Percentiles rank a stretch among this genome's conserved stretches.
These are phyloP conservation scores for Gymnocephalus cernua DNA, from an alignment of 2,113 vertebrate species.

Conservation along the genomic window DNA sequence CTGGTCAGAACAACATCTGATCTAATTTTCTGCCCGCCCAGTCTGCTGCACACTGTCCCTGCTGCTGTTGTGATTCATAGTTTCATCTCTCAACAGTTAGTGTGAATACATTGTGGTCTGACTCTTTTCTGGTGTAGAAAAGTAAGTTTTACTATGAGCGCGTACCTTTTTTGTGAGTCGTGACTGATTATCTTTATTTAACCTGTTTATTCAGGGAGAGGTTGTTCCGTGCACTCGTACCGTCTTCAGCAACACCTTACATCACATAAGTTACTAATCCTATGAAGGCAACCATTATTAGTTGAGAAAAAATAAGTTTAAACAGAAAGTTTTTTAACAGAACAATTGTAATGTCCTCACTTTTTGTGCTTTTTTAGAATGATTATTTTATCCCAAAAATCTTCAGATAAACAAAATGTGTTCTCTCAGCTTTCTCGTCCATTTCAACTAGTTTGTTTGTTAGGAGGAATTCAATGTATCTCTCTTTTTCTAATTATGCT, in stretches of 20 bases:
- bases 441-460: not conserved
- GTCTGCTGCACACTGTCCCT: slow-evolving; percentile 9
- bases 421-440: not conserved
- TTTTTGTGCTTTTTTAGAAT: not conserved
- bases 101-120: slow-evolving; percentile 19
- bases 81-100: slow-evolving; percentile 19
- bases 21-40: slow-evolving; percentile 3
- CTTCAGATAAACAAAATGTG: not conserved
- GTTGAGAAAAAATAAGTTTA: not conserved
- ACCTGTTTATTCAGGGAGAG: slow-evolving; percentile 4
- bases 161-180: not conserved
- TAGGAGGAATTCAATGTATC: not conserved
- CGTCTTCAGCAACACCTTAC: not conserved
- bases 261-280: slow-evolving; percentile 6
- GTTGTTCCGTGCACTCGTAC: rapidly evolving
- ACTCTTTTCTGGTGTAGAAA: not conserved
- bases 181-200: slow-evolving; percentile 18
- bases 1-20: slow-evolving; percentile 41
- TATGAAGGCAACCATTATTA: not conserved
- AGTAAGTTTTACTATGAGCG: slow-evolving; percentile 4
- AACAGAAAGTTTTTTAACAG: not conserved
- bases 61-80: slow-evolving; percentile 44
- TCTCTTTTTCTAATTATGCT: not conserved
- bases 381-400: not conserved
- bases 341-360: not conserved